phyloP scores from a whole-genome alignment of 2,888 invertebrate genomes.

The Hydrotaea cyrtoneurina region DNA sequence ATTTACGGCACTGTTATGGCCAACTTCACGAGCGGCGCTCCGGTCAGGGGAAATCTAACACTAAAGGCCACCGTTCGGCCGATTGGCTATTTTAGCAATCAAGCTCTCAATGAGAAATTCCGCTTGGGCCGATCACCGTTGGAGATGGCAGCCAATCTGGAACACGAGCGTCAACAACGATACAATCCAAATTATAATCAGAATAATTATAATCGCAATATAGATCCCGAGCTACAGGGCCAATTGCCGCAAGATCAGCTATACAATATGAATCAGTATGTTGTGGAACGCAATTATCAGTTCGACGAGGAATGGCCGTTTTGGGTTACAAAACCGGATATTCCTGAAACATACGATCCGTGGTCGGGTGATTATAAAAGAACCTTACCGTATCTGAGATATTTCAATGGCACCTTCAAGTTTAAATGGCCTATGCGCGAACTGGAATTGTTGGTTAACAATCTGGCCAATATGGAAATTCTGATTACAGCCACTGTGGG shows the following conservation, averaged over 20 bases:
- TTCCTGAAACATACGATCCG: conserved; percentile 79
- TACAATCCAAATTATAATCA: conserved; percentile 70
- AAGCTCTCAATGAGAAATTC: conserved; percentile 82
- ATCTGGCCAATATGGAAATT: conserved; percentile 86
- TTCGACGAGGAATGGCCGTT: conserved; percentile 91
- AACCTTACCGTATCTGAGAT: conserved; percentile 87
- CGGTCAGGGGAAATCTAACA: conserved; percentile 93
- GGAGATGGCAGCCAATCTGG: conserved; percentile 71
- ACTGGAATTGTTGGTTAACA: conserved; percentile 83
- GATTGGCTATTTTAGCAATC: conserved; percentile 84
- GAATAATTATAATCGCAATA: conserved; percentile 69
- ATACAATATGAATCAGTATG: conserved; percentile 82
- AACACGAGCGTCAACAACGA: conserved; percentile 71
- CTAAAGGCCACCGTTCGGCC: conserved; percentile 89
- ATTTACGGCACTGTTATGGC: conserved; percentile 94
- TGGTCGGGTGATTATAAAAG: conserved; percentile 81
- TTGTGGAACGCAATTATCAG: conserved; percentile 87
- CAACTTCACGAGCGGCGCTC: conserved; percentile 96
- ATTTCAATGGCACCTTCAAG: conserved; percentile 92
- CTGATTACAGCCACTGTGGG: conserved; percentile 92
- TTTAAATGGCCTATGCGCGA: conserved; percentile 94
- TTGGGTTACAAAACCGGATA: conserved; percentile 87
- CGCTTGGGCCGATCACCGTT: conserved; percentile 79
- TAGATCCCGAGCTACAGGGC: conserved; percentile 66
- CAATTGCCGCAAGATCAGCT: conserved; percentile 72